phyloP scores from a whole-genome alignment of 1,140 invertebrate species.

The Scaptomyza pallida region DNA sequence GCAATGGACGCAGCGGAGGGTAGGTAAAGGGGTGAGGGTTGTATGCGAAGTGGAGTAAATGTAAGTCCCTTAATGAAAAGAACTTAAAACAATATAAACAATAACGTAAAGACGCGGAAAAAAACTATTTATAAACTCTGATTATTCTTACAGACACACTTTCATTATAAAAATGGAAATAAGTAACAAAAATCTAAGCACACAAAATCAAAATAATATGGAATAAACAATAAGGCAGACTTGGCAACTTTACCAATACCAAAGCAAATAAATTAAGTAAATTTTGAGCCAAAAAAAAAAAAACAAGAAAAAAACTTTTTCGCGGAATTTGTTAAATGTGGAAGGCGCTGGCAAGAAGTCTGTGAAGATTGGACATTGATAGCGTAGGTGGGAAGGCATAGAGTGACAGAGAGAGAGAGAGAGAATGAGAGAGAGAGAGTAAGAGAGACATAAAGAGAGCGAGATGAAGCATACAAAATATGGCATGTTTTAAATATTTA shows the following conservation, averaged over 20 bases:
- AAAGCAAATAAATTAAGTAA: conserved; percentile 71
- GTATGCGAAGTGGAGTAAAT: too few species aligned
- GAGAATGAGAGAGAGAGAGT: background rate
- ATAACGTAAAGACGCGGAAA: conserved; percentile 29
- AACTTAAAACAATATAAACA: conserved; percentile 77
- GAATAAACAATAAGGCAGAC: conserved; percentile 5
- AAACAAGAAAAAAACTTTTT: too few species aligned
- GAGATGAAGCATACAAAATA: conserved; percentile 29
- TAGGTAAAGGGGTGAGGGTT: background rate
- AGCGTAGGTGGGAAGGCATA: conserved; percentile 67
- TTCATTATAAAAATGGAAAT: background rate
- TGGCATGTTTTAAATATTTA: conserved; percentile 73
- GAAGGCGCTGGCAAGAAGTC: conserved; percentile 18
- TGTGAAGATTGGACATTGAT: conserved; percentile 69
- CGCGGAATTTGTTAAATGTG: too few species aligned
- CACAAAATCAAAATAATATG: too few species aligned
- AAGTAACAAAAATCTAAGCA: conserved; percentile 22
- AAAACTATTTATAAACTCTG: too few species aligned
- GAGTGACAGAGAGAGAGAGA: background rate
- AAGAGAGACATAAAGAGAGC: background rate
- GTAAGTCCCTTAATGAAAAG: conserved; percentile 67
- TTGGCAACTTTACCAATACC: conserved; percentile 40
- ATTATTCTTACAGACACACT: too few species aligned
- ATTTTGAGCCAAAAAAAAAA: conserved; percentile 47
- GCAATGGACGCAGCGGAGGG: conserved; percentile 4